A percentile compares a stretch with the other conserved stretches of the same genome.
Conservation (phyloP, 2,113 vertebrate species). For the Procapra przewalskii region DNA sequence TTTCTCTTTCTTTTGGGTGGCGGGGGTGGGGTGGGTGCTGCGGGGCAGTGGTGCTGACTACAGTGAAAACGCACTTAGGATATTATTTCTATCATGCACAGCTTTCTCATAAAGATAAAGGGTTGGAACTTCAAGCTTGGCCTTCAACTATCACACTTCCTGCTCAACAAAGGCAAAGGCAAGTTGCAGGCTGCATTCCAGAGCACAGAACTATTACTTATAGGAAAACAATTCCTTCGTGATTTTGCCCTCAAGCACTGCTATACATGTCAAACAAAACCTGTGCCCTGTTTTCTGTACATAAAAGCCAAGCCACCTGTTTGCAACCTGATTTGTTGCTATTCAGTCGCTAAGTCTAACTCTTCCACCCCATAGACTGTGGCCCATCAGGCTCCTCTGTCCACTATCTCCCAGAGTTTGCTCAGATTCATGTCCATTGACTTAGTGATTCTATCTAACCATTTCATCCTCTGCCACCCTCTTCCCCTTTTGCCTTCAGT, state of each 20-base stretch:
- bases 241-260: not conserved
- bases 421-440: not conserved
- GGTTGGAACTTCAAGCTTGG: not conserved
- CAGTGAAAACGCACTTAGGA: not conserved
- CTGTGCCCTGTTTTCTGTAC: not conserved
- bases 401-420: not conserved
- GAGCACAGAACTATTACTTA: not conserved
- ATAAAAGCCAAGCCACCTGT: not conserved
- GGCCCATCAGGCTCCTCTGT: not conserved
- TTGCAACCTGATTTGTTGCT: not conserved
- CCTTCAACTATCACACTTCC: not conserved
- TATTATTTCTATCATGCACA: not conserved
- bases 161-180: not conserved
- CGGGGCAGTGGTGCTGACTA: not conserved
- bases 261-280: not conserved
- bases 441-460: not conserved
- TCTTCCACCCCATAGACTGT: not conserved
- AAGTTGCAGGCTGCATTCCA: not conserved
- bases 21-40: not conserved
- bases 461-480: not conserved
- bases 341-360: accelerated
- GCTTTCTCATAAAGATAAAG: not conserved
- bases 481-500: not conserved
- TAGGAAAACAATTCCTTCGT: not conserved
- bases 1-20: not conserved